Evolutionary conservation across 1,140 invertebrate species (phyloP).

Genomic region (Cydia amplana): DNA sequence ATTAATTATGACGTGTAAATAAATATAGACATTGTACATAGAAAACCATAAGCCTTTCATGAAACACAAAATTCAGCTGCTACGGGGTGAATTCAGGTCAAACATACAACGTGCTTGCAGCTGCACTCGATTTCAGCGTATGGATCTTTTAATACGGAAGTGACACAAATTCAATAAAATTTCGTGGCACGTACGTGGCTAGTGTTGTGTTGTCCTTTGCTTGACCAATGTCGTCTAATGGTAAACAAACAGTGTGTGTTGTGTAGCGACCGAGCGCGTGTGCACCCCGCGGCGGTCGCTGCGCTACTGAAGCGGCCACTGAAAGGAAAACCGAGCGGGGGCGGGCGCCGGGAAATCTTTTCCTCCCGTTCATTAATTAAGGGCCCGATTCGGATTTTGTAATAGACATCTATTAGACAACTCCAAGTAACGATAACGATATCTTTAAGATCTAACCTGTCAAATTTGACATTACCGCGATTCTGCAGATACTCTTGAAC

Average conservation of each 20-base stretch:
- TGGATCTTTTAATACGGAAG: background rate
- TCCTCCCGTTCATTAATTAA: constrained; percentile 37
- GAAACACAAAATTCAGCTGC: constrained; percentile 40
- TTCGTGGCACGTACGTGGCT: constrained; percentile 52
- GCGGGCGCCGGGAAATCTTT: constrained; percentile 46
- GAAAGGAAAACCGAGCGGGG: constrained; percentile 45
- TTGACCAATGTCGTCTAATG: constrained; percentile 54
- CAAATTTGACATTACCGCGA: too few species aligned
- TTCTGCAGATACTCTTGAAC: too few species aligned
- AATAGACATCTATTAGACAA: too few species aligned
- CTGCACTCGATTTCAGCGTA: constrained; percentile 25
- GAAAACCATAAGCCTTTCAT: background rate
- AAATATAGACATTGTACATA: background rate
- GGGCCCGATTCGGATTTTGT: too few species aligned
- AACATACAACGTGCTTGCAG: constrained; percentile 47
- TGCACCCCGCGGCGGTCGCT: constrained; percentile 58
- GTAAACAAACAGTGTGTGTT: constrained; percentile 64
- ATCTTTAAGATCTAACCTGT: too few species aligned
- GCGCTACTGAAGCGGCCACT: constrained; percentile 55
- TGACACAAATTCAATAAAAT: constrained; percentile 22
- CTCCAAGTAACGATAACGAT: too few species aligned
- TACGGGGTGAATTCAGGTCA: constrained; percentile 50
- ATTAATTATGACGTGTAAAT: background rate
- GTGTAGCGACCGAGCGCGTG: constrained; percentile 40
- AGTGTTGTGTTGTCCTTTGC: constrained; percentile 59